Base-by-base conservation (phyloP, 2,888 invertebrate species). In the Hyposoter didymator region DNA sequence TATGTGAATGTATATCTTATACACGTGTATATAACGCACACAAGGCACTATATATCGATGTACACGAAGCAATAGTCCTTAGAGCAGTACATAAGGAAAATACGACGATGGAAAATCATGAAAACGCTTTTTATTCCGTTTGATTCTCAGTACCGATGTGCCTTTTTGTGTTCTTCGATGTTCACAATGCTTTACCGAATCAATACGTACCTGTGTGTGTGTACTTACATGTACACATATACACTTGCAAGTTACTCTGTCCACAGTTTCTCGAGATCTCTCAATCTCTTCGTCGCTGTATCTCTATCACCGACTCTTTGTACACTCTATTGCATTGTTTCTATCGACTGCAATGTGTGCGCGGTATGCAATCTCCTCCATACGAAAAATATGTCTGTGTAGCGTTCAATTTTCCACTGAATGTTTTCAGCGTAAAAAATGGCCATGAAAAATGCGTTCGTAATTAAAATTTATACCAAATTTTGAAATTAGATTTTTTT, bases 91-190 rank as follows among this genome's bases (percentile, higher is more conserved):
- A 64, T 66, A 66, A 64, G 67, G 73, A 52, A 59, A 73, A 62
- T 78, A 43, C 72, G 64, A 87, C 83, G 78, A 84, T 76, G 84
- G 78, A 88, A 88, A 89, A 87, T 88, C 87, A 86, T 84, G 86
- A 88, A 89, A 89, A 86, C 82, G 85, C 84, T 86, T 86, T 84
- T 78, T 67, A 47, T 78, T 84, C 75, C 78, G 82, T 87, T 87
- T 80, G 75, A 82, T 82, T 85, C 80, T 78, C 78, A 10, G 55
- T 73, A 22, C 62, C 73, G 19, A 47, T 28, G 45, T 28, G 10
- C 35, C 39, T 22, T 76, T 86, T 84, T 82, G 73, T 87, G 67
- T 84, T 84, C 78, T 74, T 49, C 78, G 62, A 83, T 84, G 86
- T 86, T 87, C 87, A 85, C 83, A 82, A 73, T 79, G 82, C 82